Evolutionary conservation across 2,113 vertebrate species (phyloP).

Genomic region (Rhabdomys dilectus): DNA sequence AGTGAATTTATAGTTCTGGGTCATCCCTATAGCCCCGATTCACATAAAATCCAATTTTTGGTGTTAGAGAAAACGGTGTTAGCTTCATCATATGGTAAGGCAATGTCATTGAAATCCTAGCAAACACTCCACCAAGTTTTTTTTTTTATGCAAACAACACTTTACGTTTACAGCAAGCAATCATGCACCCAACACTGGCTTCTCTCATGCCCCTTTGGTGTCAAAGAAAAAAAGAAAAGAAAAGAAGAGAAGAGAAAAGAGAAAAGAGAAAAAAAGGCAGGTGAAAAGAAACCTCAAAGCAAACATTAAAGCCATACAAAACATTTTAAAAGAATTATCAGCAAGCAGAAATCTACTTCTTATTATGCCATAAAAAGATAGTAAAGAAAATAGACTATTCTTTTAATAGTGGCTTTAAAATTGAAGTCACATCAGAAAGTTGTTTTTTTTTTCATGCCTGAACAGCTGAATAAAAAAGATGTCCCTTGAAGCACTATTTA

Average conservation of each 20-base stretch:
- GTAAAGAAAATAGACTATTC: slow-evolving; percentile 28
- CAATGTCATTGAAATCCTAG: slow-evolving; percentile 59
- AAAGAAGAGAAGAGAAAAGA: no score
- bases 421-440: slow-evolving; percentile 25
- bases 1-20: slow-evolving; percentile 66
- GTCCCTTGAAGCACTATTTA: slow-evolving; percentile 11
- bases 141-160: slow-evolving; percentile 37
- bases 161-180: slow-evolving; percentile 60
- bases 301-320: slow-evolving; percentile 57
- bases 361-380: slow-evolving; percentile 31
- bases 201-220: slow-evolving; percentile 15
- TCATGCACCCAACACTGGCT: slow-evolving; percentile 42
- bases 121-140: slow-evolving; percentile 35
- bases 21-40: slow-evolving; percentile 32
- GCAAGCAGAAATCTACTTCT: slow-evolving; percentile 49
- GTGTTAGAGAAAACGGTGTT: slow-evolving; percentile 26
- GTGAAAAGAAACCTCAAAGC: slow-evolving; percentile 45
- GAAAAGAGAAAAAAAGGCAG: background rate
- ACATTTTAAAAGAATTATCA: slow-evolving; percentile 45
- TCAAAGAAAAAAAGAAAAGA: background rate
- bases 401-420: slow-evolving; percentile 60
- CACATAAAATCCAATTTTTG: slow-evolving; percentile 39
- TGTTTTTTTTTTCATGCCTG: background rate
- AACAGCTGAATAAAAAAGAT: background rate
- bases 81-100: slow-evolving; percentile 37